These are phyloP conservation scores for Archips xylosteana DNA, from an alignment of 2,888 invertebrate species.

Conservation along the genomic window DNA sequence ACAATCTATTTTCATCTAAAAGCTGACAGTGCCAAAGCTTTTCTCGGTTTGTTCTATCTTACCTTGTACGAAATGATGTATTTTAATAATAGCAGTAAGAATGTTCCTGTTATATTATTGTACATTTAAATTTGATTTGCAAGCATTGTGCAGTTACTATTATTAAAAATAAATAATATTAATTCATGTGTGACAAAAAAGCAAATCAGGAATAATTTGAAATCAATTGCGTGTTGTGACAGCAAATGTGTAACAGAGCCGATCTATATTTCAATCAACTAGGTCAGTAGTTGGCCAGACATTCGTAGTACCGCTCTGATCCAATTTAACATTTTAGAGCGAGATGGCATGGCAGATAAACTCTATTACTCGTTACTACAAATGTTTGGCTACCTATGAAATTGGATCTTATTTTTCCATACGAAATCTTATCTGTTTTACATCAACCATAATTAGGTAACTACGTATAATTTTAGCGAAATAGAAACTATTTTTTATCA, in stretches of 20 bases:
- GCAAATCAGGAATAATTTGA: neutral
- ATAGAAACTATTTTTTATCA: conserved; percentile 4
- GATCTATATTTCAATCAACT: conserved; percentile 6
- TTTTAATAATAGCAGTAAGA: conserved; percentile 29
- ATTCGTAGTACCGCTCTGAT: neutral
- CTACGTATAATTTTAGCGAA: neutral
- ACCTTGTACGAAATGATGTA: conserved; percentile 11
- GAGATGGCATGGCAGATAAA: neutral
- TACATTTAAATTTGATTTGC: conserved; percentile 20
- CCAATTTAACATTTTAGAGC: neutral
- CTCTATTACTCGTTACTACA: neutral
- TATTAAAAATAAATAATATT: neutral
- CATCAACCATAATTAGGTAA: no score
- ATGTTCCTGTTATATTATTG: conserved; percentile 24
- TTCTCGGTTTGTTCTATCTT: conserved; percentile 19
- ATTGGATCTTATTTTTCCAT: neutral
- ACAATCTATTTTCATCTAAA: conserved; percentile 11
- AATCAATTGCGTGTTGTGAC: neutral
- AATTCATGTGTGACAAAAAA: neutral
- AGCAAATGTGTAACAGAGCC: neutral
- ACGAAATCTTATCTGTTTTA: neutral
- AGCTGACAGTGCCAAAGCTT: conserved; percentile 39
- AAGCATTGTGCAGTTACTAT: neutral
- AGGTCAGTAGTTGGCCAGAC: conserved; percentile 1
- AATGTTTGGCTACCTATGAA: neutral